Evolutionary conservation across 2,888 invertebrate genomes (phyloP), one percentile per base, ranked within the genome.

Genomic region (Folsomia candida): DNA sequence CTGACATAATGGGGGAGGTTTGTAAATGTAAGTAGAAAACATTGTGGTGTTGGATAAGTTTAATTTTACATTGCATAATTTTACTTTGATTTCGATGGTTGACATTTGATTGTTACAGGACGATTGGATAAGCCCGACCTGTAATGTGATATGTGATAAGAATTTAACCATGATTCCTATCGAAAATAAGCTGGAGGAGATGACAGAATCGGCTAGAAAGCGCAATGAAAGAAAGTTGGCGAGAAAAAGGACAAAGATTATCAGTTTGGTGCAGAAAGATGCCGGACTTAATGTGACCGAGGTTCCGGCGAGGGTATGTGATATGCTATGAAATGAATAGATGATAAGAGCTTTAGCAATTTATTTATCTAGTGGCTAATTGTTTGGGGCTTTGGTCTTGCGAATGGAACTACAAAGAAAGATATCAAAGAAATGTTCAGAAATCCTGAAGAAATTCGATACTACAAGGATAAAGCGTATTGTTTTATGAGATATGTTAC

Each of bases 351-450:
- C 3, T 24, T 22, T 58, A 57, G 51, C 28, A 29, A 24, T 57
- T 79, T 73, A 77, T 81, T 70, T 77, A 87, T 86, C 74, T 82
- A 92, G 92, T 86, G 87, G 81, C 80, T 93, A 60, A 87, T 89
- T 58, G 84, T 96, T n/a, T 91, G 92, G 80, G 96, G 96, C 84
- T 91, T 90, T 27, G 96, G 96, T 0, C 87, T 94, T 72, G 91
- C 90, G 1, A 93, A 91, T 77, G 92, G 93, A 3, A 84, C 93
- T 25, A 85, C 87, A 3, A 88, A 90, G 81, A 88, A 89, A 80
- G 82, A 84, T 61, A 81, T 95, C 11, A 81, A 88, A 3, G 81
- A 85, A 57, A 82, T 87, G 3, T 87, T 89, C 67, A 81, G 83
- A 2, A 84, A 85, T 25, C 81, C 90, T 1, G 86, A 87, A 24